Base-by-base conservation (phyloP, 2,113 vertebrate species). In the Cochlearius cochlearius region DNA sequence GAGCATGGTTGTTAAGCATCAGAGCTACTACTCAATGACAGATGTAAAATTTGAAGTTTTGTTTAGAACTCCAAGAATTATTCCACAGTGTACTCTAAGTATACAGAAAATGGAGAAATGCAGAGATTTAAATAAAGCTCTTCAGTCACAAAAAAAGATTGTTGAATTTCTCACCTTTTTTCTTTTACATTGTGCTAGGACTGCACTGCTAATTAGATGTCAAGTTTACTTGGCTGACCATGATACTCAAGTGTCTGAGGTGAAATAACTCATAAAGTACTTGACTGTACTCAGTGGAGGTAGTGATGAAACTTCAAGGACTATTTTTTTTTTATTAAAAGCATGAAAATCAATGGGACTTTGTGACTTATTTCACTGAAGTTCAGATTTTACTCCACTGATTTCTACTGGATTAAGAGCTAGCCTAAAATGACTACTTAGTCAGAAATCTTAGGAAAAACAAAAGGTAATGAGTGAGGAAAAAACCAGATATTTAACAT, bases 1-100 rank as follows among this genome's bases (percentile, higher is more conserved):
- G 25, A 82, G 52, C 56, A 94, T 30, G 88, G 86, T 76, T 96
- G 75, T 94, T 94, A 94, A 91, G 41, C 43, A 34, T 72, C 11
- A 5, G 64, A 92, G 30, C 49, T 81, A 49, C 68, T 84, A 77
- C 75, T 80, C 60, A 78, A 34, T 78, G 83, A 75, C 91, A 95
- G 80, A 96, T 89, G 86, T 92, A 94, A 56, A 90, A 74, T 49
- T 8, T 39, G 38, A 82, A 92, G 41, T 77, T 38, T 20, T 18
- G 55, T 49, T 91, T 41, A 85, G 49, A 60, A 52, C 12, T 67
- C 47, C 3, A 69, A 55, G 85, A 86, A 84, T 6, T 34, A 77
- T 68, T 78, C 26, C n/a, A 39, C 17, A 56, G 3, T 12, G 12
- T 73, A 21, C 29, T 68, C 67, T 38, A 82, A 71, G 29, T 26